Base-by-base conservation (phyloP, 92 coral and sea anemone genomes). In the Palythoa grandis region DNA sequence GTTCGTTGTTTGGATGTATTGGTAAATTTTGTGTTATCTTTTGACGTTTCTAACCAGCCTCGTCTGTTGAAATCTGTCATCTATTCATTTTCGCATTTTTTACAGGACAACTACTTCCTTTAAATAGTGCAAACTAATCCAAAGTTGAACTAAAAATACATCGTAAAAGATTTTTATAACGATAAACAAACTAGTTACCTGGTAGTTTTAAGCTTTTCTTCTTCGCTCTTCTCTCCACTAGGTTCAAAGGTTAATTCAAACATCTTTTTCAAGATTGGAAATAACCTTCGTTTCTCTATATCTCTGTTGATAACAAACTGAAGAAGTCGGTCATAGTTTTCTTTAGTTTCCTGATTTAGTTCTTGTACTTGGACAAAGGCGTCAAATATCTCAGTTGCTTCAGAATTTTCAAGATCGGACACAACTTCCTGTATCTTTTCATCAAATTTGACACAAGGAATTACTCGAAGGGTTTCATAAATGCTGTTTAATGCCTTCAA, bases 361-460 rank as follows among this genome's bases (percentile, higher is more conserved):
- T 13, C 56, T 60, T 79, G 84, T 63, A 79, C 84, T 20, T 79
- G 72, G 73, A 43, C 72, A 79, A 79, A 79, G 39, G 84, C 84
- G n/a, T 79, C 56, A n/a, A 79, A 8, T 48, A 79, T 72, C 10
- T 79, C 84, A 61, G 39, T 11, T 12, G 72, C 11, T 1, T 79
- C 84, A 61, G 73, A 79, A 23, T 43, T 40, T n/a, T 79, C 16
- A 63, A 79, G 43, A 38, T 23, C 5, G 2, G 73, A 61, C 60
- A 63, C n/a, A 20, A 63, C 72, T 40, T 17, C 6, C 17, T 9
- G 47, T 22, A 23, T 9, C 17, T 17, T 2, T 19, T 65, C 56
- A n/a, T 57, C 39, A 63, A 79, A 79, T n/a, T 22, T 22, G 0
- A 11, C 9, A 40, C 84, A 79, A 11, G 84, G 84, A 79, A 39